phyloP scores from a whole-genome alignment of 2,797 vertebrate genomes.

The Sphenodon punctatus region DNA sequence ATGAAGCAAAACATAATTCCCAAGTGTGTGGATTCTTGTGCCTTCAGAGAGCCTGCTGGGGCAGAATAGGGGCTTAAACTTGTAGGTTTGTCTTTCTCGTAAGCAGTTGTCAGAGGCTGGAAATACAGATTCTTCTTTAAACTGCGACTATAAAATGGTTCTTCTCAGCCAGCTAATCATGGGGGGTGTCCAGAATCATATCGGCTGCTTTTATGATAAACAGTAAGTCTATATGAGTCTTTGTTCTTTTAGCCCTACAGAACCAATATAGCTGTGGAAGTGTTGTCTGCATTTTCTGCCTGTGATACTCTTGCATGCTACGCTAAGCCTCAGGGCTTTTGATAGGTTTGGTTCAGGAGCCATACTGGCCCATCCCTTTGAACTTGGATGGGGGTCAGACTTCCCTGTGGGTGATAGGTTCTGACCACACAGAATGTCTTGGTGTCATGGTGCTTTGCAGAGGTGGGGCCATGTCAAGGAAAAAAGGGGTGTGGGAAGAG shows the following conservation, averaged over 20 bases:
- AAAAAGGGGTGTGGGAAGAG: too few species aligned
- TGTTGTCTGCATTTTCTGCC: neutral
- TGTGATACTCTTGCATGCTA: too few species aligned
- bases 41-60: too few species aligned
- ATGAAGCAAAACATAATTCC: neutral
- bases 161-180: accelerated
- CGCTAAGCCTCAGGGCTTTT: too few species aligned
- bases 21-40: neutral
- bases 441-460: too few species aligned
- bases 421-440: too few species aligned
- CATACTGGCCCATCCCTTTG: too few species aligned
- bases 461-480: too few species aligned
- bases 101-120: neutral
- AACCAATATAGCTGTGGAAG: neutral
- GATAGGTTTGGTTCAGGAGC: too few species aligned
- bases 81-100: neutral
- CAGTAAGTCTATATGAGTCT: accelerated
- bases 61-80: neutral
- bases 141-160: neutral
- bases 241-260: neutral
- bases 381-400: too few species aligned
- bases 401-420: too few species aligned
- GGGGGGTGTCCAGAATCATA: accelerated
- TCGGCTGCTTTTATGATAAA: neutral
- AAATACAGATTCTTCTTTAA: neutral